Evolutionary conservation across 2,797 vertebrate genomes (phyloP).

Genomic region (Chiroxiphia lanceolata): DNA sequence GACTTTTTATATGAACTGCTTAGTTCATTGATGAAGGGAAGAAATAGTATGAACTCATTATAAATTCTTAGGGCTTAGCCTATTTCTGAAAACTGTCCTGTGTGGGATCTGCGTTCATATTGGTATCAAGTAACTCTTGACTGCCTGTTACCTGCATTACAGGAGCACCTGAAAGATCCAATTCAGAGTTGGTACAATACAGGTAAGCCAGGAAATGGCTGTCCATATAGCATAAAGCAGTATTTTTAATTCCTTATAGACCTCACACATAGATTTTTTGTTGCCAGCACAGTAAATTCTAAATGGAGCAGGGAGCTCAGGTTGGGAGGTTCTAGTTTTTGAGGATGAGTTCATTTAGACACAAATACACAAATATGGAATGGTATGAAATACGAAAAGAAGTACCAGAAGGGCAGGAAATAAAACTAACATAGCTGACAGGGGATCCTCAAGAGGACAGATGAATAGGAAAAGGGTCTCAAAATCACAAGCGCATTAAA

Average conservation of each 20-base stretch:
- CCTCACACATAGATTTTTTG: not conserved
- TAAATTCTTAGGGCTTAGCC: not conserved
- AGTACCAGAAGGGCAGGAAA: not conserved
- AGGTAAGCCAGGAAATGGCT: not conserved
- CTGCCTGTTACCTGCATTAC: not conserved
- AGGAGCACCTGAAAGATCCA: not conserved
- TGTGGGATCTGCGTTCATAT: not conserved
- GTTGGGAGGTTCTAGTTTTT: not conserved
- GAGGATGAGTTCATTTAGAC: not conserved
- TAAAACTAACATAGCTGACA: not conserved
- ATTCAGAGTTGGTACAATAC: not conserved
- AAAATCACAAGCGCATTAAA: not conserved
- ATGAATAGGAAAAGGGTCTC: not conserved
- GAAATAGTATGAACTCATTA: not conserved
- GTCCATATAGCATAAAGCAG: not conserved
- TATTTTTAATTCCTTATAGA: not conserved
- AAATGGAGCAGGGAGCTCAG: not conserved
- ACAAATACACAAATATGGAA: not conserved
- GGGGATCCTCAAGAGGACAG: not conserved
- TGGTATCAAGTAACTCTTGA: not conserved
- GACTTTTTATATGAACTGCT: not conserved
- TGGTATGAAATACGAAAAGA: not conserved
- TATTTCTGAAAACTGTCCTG: not conserved
- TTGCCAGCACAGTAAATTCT: not conserved
- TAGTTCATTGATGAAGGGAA: not conserved